These are phyloP conservation scores for Hoplostethus mediterraneus DNA, from an alignment of 2,797 vertebrate genomes.

Conservation along the genomic window DNA sequence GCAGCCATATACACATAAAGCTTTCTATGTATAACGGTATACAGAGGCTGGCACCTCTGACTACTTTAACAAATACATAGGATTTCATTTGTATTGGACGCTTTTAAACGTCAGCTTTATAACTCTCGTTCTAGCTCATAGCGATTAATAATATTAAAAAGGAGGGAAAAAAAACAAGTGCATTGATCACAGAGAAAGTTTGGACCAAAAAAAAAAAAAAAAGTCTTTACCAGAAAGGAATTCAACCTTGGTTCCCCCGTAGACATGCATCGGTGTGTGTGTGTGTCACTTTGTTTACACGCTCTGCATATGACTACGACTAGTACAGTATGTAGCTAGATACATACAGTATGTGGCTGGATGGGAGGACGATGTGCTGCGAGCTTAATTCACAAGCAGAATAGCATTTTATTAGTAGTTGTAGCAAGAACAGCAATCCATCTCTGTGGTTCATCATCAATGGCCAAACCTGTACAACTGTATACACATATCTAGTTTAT, in stretches of 20 bases:
- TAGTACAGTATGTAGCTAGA: slow-evolving; percentile 61
- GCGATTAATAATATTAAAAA: slow-evolving; percentile 60
- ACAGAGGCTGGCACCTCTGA: slow-evolving; percentile 65
- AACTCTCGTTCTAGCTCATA: slow-evolving; percentile 72
- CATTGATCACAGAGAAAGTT: slow-evolving; percentile 66
- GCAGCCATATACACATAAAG: slow-evolving; percentile 83
- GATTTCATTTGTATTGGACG: slow-evolving; percentile 66
- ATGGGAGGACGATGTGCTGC: slow-evolving; percentile 49
- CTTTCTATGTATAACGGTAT: slow-evolving; percentile 81
- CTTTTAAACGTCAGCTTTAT: slow-evolving; percentile 69
- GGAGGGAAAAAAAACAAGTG: slow-evolving; percentile 58
- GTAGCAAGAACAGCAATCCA: slow-evolving; percentile 34
- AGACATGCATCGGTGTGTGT: slow-evolving; percentile 70
- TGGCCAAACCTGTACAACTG: slow-evolving; percentile 58
- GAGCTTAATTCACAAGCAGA: slow-evolving; percentile 68
- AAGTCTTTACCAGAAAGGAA: slow-evolving; percentile 59
- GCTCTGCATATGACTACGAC: slow-evolving; percentile 63
- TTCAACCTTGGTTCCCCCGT: slow-evolving; percentile 49
- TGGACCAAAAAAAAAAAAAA: slow-evolving; percentile 52
- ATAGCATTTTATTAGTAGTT: slow-evolving; percentile 40
- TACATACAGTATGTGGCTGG: slow-evolving; percentile 51
- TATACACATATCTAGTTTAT: slow-evolving; percentile 56
- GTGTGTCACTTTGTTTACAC: slow-evolving; percentile 47
- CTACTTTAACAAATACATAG: slow-evolving; percentile 80
- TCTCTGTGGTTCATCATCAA: slow-evolving; percentile 46